phyloP scores from a whole-genome alignment of 2,888 invertebrate genomes.

The Pheosia gnoma region DNA sequence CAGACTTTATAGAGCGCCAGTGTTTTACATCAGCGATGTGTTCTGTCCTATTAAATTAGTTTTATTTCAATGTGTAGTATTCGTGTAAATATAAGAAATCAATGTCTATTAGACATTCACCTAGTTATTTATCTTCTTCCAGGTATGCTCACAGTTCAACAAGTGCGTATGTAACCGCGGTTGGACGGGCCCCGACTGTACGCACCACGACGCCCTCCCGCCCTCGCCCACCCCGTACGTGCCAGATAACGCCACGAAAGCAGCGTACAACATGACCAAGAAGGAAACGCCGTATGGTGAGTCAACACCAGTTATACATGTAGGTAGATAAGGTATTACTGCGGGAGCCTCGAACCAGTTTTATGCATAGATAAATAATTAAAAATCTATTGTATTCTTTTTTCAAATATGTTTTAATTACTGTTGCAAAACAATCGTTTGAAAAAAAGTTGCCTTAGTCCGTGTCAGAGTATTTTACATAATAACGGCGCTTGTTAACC shows the following conservation, averaged over 20 bases:
- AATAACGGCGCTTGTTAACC: too few species aligned
- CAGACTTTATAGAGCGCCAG: too few species aligned
- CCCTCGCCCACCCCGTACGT: conserved; percentile 85
- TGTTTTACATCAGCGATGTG: too few species aligned
- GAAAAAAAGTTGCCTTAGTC: too few species aligned
- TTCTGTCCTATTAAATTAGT: too few species aligned
- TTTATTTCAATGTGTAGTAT: too few species aligned
- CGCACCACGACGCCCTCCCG: conserved; percentile 88
- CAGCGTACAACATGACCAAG: conserved; percentile 89
- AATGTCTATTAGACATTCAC: background rate
- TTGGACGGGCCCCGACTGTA: conserved; percentile 95
- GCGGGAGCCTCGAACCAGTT: background rate
- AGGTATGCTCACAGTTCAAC: conserved; percentile 97
- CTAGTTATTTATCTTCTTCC: conserved; percentile 42
- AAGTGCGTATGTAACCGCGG: conserved; percentile 96
- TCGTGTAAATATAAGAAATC: too few species aligned
- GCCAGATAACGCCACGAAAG: conserved; percentile 78
- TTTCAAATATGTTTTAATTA: too few species aligned
- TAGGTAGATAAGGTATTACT: background rate
- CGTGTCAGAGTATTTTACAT: too few species aligned
- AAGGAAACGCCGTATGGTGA: conserved; percentile 97
- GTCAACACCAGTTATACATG: conserved; percentile 71
- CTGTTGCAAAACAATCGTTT: too few species aligned
- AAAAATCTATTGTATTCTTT: too few species aligned
- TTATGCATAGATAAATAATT: background rate